Evolutionary conservation across 2,113 vertebrate genomes (phyloP).

Genomic region (Patagioenas fasciata): DNA sequence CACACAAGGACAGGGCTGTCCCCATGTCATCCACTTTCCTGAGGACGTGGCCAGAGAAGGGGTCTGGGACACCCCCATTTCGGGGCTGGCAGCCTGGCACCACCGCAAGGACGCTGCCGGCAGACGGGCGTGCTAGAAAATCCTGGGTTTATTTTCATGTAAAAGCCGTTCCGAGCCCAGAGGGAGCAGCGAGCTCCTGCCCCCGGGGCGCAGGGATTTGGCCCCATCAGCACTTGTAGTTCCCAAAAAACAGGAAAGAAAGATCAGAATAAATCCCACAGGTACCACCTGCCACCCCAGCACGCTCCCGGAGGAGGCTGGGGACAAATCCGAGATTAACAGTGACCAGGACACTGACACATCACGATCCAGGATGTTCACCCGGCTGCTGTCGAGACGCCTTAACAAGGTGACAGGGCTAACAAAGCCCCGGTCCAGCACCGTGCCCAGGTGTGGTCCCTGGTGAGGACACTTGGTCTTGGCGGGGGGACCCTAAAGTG

Average conservation of each 20-base stretch:
- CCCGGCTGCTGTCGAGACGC: neutral
- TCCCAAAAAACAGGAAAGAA: neutral
- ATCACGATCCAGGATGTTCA: accelerated
- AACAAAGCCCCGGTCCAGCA: neutral
- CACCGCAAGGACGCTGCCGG: accelerated
- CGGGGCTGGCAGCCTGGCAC: neutral
- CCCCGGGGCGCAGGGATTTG: neutral
- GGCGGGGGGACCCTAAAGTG: slow-evolving; percentile 27
- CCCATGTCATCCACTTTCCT: accelerated
- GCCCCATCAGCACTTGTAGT: slow-evolving; percentile 19
- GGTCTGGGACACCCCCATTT: accelerated
- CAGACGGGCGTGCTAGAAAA: slow-evolving; percentile 28
- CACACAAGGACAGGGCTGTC: accelerated
- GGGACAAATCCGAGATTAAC: neutral
- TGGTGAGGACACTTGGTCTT: neutral
- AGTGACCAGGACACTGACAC: accelerated
- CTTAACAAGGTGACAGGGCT: accelerated
- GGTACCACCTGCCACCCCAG: neutral
- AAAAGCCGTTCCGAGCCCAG: neutral
- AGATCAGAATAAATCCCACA: neutral
- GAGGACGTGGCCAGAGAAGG: accelerated
- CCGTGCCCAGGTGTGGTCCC: neutral
- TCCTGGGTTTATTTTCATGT: slow-evolving; percentile 15
- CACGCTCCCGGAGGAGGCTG: accelerated
- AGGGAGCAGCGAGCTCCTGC: neutral